phyloP scores from a whole-genome alignment of 1,140 invertebrate genomes.

The Papilio glaucus region DNA sequence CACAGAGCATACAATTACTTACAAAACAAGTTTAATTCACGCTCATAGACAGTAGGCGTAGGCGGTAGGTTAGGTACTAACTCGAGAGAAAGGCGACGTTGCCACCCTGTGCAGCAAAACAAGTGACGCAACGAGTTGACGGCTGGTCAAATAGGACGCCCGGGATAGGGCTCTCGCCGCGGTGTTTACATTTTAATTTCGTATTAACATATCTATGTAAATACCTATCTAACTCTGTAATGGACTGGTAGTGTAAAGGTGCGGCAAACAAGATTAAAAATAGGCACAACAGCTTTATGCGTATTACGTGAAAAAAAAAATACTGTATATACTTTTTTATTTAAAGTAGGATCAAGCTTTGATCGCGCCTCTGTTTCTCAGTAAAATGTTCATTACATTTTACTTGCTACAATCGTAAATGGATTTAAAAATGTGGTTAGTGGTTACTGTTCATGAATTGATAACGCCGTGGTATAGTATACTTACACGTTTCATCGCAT shows the following conservation, averaged over 20 bases:
- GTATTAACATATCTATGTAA: neutral
- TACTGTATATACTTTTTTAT: no score
- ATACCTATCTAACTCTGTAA: neutral
- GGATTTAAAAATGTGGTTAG: no score
- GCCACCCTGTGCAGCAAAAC: constrained; percentile 46
- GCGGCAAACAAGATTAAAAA: neutral
- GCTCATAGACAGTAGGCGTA: neutral
- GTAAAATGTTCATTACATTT: no score
- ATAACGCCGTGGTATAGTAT: no score
- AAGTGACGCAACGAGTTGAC: constrained; percentile 40
- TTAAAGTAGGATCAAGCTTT: no score
- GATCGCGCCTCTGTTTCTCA: no score
- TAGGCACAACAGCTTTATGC: no score
- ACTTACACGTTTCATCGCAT: no score
- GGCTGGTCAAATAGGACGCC: constrained; percentile 45
- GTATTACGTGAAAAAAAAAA: no score
- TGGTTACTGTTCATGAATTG: no score
- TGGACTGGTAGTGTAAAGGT: neutral
- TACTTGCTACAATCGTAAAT: no score
- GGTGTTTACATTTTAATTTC: constrained; percentile 5
- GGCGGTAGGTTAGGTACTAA: neutral
- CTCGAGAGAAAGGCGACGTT: constrained; percentile 52
- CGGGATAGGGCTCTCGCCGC: constrained; percentile 24
- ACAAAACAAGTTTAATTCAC: constrained; percentile 3
- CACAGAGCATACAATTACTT: neutral